A percentile compares a stretch with the other conserved stretches of the same genome.
phyloP scores from a whole-genome alignment of 2,888 invertebrate genomes.

The Drosophila sordidapex region DNA sequence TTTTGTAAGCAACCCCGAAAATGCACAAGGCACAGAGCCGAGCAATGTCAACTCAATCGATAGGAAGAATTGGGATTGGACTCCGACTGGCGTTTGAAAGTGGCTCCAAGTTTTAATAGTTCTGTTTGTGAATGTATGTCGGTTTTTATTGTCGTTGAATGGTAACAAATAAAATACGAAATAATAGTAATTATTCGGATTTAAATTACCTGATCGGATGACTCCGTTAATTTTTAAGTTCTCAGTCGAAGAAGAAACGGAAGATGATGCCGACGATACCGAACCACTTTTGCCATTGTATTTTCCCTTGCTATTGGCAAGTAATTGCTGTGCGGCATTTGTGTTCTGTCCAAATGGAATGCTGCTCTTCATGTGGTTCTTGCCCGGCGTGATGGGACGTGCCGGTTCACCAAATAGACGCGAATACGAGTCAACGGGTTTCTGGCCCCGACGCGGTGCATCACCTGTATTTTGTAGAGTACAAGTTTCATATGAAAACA shows the following conservation, averaged over 20 bases:
- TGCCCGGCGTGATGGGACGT: constrained; percentile 86
- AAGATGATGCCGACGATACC: constrained; percentile 83
- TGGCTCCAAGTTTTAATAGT: not conserved
- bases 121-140: not conserved
- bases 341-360: constrained; percentile 85
- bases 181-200: not conserved
- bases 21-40: no score
- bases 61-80: not conserved
- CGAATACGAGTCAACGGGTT: constrained; percentile 86
- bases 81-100: not conserved
- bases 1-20: not conserved
- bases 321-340: constrained; percentile 76
- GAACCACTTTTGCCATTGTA: constrained; percentile 83
- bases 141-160: no score
- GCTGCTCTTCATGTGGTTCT: constrained; percentile 87
- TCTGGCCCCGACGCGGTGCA: constrained; percentile 83
- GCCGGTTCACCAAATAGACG: constrained; percentile 87
- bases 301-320: constrained; percentile 80
- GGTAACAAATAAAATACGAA: not conserved
- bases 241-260: constrained; percentile 83
- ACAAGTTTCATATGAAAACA: constrained; percentile 12
- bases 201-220: constrained; percentile 81
- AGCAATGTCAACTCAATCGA: not conserved
- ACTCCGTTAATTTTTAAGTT: constrained; percentile 83
- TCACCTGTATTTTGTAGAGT: constrained; percentile 73